Evolutionary conservation across 2,888 invertebrate genomes (phyloP).

Genomic region (Sarcophaga rosellei): DNA sequence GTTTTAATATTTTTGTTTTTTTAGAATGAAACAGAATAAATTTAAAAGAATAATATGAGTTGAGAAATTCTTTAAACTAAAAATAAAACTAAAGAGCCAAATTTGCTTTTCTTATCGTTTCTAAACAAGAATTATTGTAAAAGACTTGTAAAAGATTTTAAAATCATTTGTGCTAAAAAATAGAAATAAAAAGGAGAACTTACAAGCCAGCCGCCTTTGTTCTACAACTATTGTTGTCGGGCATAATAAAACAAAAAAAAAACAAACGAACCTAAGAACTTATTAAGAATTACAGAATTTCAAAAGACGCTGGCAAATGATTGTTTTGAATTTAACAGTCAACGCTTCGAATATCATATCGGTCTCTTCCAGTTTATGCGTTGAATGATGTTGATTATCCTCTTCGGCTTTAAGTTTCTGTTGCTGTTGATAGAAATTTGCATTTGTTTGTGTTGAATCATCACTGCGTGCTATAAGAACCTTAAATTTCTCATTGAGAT

Average conservation of each 20-base stretch:
- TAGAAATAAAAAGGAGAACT: neutral
- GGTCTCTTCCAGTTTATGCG: constrained; percentile 77
- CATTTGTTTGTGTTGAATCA: constrained; percentile 28
- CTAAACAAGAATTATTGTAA: neutral
- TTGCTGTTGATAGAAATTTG: constrained; percentile 71
- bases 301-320: constrained; percentile 80
- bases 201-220: neutral
- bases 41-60: neutral
- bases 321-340: constrained; percentile 80
- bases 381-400: constrained; percentile 53
- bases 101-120: neutral
- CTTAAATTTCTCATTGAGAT: constrained; percentile 79
- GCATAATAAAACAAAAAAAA: constrained; percentile 6
- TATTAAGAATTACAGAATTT: constrained; percentile 77
- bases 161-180: neutral
- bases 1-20: constrained; percentile 1
- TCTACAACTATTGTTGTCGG: constrained; percentile 5
- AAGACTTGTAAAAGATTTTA: neutral
- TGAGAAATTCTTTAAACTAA: constrained; percentile 14
- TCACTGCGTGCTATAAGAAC: constrained; percentile 72
- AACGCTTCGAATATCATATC: constrained; percentile 80
- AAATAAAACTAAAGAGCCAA: neutral
- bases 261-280: neutral
- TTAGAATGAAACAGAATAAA: neutral
- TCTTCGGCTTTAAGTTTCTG: constrained; percentile 34